A percentile compares a stretch with the other conserved stretches of the same genome.
These are phyloP conservation scores for Rhinichthys osculus DNA, from an alignment of 2,797 vertebrate species.

Conservation along the genomic window DNA sequence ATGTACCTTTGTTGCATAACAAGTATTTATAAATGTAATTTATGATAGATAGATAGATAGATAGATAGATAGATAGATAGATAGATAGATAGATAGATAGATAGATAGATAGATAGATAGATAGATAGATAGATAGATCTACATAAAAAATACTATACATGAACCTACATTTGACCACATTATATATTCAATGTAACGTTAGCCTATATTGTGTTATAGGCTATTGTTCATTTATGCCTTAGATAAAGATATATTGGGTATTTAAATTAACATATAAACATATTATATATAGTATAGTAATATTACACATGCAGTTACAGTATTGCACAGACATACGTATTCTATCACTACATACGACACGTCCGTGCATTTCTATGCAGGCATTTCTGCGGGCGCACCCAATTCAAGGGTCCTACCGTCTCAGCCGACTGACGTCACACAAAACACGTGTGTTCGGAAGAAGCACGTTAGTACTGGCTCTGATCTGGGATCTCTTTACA, in stretches of 20 bases:
- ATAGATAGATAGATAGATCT: neutral
- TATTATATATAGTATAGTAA: neutral
- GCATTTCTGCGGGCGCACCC: constrained; percentile 14
- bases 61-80: neutral
- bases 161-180: neutral
- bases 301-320: neutral
- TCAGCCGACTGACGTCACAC: constrained; percentile 46
- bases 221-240: neutral
- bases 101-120: neutral
- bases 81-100: neutral
- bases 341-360: too few relatives aligned
- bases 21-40: neutral
- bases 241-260: neutral
- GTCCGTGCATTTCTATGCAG: constrained; percentile 45
- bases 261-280: neutral
- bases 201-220: too few relatives aligned
- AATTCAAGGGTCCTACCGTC: constrained; percentile 42
- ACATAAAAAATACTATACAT: neutral
- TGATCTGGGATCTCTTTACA: neutral
- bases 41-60: neutral
- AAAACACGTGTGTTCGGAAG: constrained; percentile 55
- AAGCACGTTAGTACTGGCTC: neutral
- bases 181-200: neutral
- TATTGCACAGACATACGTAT: neutral
- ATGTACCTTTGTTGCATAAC: neutral